Evolutionary conservation across 2,113 vertebrate genomes (phyloP).

Genomic region (Corapipo altera): DNA sequence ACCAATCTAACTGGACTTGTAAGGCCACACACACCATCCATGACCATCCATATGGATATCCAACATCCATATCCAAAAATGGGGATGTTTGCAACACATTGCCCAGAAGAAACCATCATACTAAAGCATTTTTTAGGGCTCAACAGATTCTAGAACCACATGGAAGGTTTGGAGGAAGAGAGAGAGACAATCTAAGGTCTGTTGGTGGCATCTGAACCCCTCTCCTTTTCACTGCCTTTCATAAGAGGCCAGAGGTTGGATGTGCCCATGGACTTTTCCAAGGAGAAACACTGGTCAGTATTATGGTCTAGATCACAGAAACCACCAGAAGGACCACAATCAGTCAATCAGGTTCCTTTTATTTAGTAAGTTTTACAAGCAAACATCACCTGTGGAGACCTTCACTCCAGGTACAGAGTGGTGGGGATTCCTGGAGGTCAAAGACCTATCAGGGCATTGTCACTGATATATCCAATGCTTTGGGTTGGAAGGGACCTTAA

Average conservation of each 20-base stretch:
- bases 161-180: neutral
- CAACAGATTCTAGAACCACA: neutral
- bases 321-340: neutral
- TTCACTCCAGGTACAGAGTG: neutral
- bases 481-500: neutral
- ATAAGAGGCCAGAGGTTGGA: neutral
- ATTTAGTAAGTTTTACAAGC: neutral
- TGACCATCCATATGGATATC: neutral
- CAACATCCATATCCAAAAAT: neutral
- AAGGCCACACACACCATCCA: neutral
- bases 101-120: neutral
- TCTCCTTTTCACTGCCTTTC: neutral
- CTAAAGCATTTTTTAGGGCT: neutral
- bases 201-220: neutral
- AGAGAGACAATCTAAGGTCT: neutral
- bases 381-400: neutral
- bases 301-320: neutral
- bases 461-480: neutral
- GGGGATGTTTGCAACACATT: neutral
- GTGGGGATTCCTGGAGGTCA: neutral
- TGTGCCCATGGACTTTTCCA: neutral
- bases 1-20: neutral
- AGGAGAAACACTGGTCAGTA: neutral
- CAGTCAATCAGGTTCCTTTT: neutral
- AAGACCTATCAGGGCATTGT: neutral